Base-by-base conservation (phyloP, 2,113 vertebrate genomes). In the Xenopus borealis region DNA sequence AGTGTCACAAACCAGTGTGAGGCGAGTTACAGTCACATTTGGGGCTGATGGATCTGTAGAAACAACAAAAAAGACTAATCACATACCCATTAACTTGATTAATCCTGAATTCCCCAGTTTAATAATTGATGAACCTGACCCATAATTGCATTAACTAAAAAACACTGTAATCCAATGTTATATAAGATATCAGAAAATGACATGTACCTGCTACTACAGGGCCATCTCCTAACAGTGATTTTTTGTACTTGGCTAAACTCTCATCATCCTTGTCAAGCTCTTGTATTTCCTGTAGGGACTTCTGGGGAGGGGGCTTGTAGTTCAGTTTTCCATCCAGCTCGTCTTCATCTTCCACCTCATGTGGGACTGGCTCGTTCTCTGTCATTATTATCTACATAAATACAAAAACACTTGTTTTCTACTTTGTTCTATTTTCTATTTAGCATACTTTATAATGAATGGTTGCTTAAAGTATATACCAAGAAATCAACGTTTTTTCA, bases 231-330 rank as follows among this genome's bases (percentile, higher is more conserved):
- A 93, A 83, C 53, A 93, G 84, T 0, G 89, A 91, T 66, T 92
- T 92, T 88, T 93, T 93, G 79, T 93, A 93, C 30, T 93, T 93
- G 4, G 79, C 70, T 0, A 93, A 86, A 78, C 92, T 93, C 72
- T 93, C 92, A 0, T 93, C 92, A 0, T 93, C 92, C 78, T 93
- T 91, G 80, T 93, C 92, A 85, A 92, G 82, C 75, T 93, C 90
- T 52, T 92, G 90, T 13, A 93, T 85, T 76, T 93, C 92, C 74
- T 91, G 81, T 59, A 93, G 84, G 6, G 91, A 91, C 76, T 92
- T 93, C 80, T 92, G 92, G 0, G 92, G 92, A 27, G 92, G 92
- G 3, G 92, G 92, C 79, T 93, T 93, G 40, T 93, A 93, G 71
- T 91, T 92, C 77, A 92, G 83, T 77, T 90, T 90, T 69, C 83